Evolutionary conservation across 2,797 vertebrate species (phyloP).

Genomic region (Diceros bicornis): DNA sequence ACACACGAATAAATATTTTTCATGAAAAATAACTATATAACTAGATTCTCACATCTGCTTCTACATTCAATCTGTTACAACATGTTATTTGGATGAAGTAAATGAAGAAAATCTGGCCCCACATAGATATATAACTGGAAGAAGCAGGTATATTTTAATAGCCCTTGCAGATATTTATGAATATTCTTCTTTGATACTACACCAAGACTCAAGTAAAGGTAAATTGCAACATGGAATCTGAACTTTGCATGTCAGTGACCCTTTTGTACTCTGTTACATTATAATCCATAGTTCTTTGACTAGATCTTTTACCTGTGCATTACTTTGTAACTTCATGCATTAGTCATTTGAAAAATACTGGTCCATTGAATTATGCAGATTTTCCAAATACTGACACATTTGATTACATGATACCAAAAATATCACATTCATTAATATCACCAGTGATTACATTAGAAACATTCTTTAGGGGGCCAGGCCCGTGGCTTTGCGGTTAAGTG

Average conservation of each 20-base stretch:
- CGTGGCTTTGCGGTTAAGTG: no score
- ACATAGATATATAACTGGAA: neutral
- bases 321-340: neutral
- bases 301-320: neutral
- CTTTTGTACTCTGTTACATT: neutral
- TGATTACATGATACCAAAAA: neutral
- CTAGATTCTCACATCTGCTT: neutral
- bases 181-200: neutral
- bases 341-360: constrained; percentile 11
- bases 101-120: neutral
- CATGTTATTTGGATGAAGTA: neutral
- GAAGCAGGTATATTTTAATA: neutral
- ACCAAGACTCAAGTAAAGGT: constrained; percentile 19
- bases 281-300: constrained; percentile 9
- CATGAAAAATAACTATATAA: neutral
- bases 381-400: constrained; percentile 16
- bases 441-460: neutral
- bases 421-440: neutral
- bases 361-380: neutral
- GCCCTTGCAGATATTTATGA: neutral
- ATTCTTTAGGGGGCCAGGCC: neutral
- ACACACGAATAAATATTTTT: constrained; percentile 20
- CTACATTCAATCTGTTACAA: neutral
- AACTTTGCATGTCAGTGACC: neutral
- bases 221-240: neutral